These are phyloP conservation scores for Microplitis mediator DNA, from an alignment of 1,140 invertebrate genomes.

Conservation along the genomic window DNA sequence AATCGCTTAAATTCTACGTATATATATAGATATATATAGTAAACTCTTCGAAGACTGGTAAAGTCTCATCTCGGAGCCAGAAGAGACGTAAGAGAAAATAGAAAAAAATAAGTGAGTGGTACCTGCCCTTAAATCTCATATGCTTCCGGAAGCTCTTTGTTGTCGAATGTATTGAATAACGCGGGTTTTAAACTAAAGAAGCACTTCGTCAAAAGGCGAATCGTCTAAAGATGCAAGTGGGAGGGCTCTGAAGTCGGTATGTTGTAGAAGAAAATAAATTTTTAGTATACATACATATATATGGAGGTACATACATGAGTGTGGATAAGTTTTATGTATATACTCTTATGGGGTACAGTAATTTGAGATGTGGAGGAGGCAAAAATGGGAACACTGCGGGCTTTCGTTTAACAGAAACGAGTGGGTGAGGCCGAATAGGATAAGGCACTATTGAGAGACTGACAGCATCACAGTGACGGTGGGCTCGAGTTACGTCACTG, in stretches of 20 bases:
- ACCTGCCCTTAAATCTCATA: slow-evolving; percentile 41
- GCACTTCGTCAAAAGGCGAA: slow-evolving; percentile 62
- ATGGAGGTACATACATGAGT: too few relatives aligned
- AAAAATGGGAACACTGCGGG: slow-evolving; percentile 12
- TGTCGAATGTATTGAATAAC: slow-evolving; percentile 51
- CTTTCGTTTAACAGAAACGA: slow-evolving; percentile 20
- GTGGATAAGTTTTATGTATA: too few relatives aligned
- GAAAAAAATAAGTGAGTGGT: slow-evolving; percentile 12
- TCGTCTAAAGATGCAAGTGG: slow-evolving; percentile 49
- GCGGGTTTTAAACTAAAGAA: slow-evolving; percentile 58
- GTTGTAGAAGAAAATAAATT: neutral
- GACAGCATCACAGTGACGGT: slow-evolving; percentile 44
- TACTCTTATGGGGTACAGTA: neutral
- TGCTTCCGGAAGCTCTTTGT: slow-evolving; percentile 56
- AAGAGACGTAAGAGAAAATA: neutral
- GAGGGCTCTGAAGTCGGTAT: slow-evolving; percentile 13
- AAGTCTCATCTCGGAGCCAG: neutral
- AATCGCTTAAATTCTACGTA: too few relatives aligned
- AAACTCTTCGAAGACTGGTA: neutral
- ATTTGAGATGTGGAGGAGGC: slow-evolving; percentile 27
- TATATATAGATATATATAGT: too few relatives aligned
- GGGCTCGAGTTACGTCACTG: slow-evolving; percentile 57
- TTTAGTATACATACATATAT: neutral
- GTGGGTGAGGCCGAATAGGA: slow-evolving; percentile 43
- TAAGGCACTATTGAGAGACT: slow-evolving; percentile 46